phyloP scores from a whole-genome alignment of 2,113 vertebrate genomes.

The Lota lota region DNA sequence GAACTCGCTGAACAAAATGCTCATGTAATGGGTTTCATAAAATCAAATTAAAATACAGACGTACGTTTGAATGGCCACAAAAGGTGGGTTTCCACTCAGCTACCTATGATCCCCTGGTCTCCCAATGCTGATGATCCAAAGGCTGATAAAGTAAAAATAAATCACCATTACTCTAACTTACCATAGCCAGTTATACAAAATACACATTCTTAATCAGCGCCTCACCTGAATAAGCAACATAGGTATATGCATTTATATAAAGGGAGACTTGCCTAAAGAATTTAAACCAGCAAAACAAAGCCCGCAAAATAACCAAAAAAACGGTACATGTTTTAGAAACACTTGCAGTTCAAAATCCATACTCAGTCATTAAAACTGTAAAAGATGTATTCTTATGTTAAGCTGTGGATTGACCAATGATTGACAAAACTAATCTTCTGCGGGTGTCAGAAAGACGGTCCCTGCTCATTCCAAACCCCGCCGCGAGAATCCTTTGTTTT shows the following conservation, averaged over 20 bases:
- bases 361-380: neutral
- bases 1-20: no score
- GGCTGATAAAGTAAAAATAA: neutral
- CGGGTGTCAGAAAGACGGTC: neutral
- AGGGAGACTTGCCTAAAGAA: neutral
- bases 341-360: neutral
- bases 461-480: conserved; percentile 8
- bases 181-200: neutral
- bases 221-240: neutral
- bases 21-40: no score
- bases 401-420: neutral
- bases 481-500: conserved; percentile 11
- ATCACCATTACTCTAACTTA: neutral
- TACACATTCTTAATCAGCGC: neutral
- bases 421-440: neutral
- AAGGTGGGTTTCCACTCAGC: no score
- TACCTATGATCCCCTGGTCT: no score
- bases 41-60: no score
- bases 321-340: neutral
- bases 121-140: no score
- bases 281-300: neutral
- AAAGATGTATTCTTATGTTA: neutral
- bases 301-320: neutral
- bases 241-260: neutral
- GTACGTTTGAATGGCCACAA: no score